Conservation (phyloP, 2,797 vertebrate species). For the Cyprinella venusta region DNA sequence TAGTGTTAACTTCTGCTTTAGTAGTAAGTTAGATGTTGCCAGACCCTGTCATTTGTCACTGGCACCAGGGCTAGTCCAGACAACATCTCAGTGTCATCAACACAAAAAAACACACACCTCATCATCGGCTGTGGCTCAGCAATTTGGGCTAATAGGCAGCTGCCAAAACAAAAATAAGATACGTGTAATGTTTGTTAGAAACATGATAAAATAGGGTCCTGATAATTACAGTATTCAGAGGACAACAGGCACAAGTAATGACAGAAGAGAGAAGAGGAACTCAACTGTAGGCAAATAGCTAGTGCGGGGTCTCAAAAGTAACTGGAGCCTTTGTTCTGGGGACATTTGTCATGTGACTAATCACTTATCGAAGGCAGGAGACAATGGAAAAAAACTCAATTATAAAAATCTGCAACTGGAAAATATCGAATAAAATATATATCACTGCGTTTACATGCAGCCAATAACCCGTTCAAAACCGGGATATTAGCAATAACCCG, state of each 20-base stretch:
- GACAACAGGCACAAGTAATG: neutral
- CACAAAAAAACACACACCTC: conserved; percentile 69
- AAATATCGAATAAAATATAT: too few species aligned
- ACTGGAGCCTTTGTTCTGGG: neutral
- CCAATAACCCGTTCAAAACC: too few species aligned
- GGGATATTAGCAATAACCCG: too few species aligned
- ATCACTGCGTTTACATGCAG: too few species aligned
- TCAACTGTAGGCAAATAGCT: neutral
- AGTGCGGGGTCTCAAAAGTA: neutral
- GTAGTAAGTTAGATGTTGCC: conserved; percentile 36
- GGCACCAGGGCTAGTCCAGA: conserved; percentile 62
- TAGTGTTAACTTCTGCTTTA: conserved; percentile 22
- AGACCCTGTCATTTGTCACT: conserved; percentile 25
- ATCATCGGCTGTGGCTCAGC: conserved; percentile 53
- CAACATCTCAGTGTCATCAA: conserved; percentile 79
- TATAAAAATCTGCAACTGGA: neutral
- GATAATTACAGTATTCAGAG: neutral
- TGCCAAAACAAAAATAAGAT: conserved; percentile 82
- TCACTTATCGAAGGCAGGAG: neutral
- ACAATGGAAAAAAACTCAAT: neutral
- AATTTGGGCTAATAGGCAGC: conserved; percentile 79
- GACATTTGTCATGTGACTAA: neutral
- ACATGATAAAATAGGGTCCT: conserved; percentile 48
- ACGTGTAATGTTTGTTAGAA: conserved; percentile 78
- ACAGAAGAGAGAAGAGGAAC: neutral